These are phyloP conservation scores for Drosophila neocordata DNA, from an alignment of 1,140 invertebrate species.

Conservation along the genomic window DNA sequence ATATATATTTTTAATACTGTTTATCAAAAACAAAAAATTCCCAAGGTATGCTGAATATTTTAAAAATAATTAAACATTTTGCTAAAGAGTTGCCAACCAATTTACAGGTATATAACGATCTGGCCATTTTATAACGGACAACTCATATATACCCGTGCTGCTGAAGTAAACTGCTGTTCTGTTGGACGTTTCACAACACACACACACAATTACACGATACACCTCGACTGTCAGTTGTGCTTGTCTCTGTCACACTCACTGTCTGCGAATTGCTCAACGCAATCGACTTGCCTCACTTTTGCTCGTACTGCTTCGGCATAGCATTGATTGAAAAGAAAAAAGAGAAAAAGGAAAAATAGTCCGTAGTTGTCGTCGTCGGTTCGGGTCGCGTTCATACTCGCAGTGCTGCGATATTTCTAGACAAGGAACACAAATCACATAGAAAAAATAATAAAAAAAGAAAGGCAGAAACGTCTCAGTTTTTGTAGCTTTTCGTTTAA, in stretches of 20 bases:
- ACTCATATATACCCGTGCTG: slow-evolving; percentile 27
- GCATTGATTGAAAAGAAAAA: slow-evolving; percentile 39
- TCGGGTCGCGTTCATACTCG: slow-evolving; percentile 75
- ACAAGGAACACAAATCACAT: slow-evolving; percentile 65
- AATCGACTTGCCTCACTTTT: slow-evolving; percentile 37
- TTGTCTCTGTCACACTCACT: slow-evolving; percentile 40
- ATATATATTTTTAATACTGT: neutral
- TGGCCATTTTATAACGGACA: slow-evolving; percentile 46
- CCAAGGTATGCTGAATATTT: slow-evolving; percentile 8
- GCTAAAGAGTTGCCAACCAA: slow-evolving; percentile 42
- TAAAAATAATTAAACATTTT: slow-evolving; percentile 12
- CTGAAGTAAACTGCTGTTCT: slow-evolving; percentile 47
- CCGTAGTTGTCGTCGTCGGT: slow-evolving; percentile 75
- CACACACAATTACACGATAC: slow-evolving; percentile 19
- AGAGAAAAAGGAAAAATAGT: slow-evolving; percentile 49
- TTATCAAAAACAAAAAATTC: neutral
- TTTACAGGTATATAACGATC: slow-evolving; percentile 41
- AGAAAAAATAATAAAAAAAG: slow-evolving; percentile 60
- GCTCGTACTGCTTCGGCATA: slow-evolving; percentile 22
- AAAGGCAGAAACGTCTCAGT: slow-evolving; percentile 63
- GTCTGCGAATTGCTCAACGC: slow-evolving; percentile 25
- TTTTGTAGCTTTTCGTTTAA: slow-evolving; percentile 76
- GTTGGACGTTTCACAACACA: slow-evolving; percentile 58
- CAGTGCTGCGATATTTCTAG: slow-evolving; percentile 77
- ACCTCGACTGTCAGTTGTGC: neutral